phyloP scores from a whole-genome alignment of 2,797 vertebrate genomes.

The Arrhamphus sclerolepis region DNA sequence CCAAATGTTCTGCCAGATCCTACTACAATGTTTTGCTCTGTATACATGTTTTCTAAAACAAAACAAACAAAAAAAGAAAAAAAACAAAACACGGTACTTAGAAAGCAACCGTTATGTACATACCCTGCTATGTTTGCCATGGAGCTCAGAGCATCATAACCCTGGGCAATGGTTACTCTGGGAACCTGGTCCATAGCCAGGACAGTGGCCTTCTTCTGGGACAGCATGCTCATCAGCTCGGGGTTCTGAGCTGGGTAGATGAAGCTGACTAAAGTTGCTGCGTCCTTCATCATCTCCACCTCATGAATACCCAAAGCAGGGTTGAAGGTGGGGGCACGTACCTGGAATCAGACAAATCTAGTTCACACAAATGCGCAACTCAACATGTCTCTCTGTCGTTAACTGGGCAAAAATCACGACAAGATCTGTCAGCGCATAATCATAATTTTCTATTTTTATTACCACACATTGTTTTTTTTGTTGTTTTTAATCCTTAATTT shows the following conservation, averaged over 20 bases:
- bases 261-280: conserved; percentile 80
- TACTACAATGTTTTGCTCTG: too few species aligned
- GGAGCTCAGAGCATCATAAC: conserved; percentile 83
- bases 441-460: too few species aligned
- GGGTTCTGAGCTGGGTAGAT: conserved; percentile 85
- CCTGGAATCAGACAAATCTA: conserved; percentile 62
- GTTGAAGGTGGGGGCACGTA: conserved; percentile 84
- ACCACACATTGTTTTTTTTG: too few species aligned
- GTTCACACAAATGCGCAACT: background rate
- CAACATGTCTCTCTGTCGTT: too few species aligned
- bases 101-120: background rate
- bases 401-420: too few species aligned
- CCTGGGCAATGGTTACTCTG: conserved; percentile 87
- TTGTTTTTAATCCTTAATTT: too few species aligned
- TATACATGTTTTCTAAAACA: too few species aligned
- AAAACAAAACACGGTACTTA: too few species aligned
- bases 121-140: conserved; percentile 87
- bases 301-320: conserved; percentile 77
- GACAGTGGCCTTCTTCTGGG: conserved; percentile 79
- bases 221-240: conserved; percentile 79
- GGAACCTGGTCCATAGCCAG: conserved; percentile 87
- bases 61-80: too few species aligned
- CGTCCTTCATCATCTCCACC: conserved; percentile 81
- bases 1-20: too few species aligned
- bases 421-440: too few species aligned